These are phyloP conservation scores for Goniozus legneri DNA, from an alignment of 1,140 invertebrate genomes.

Conservation along the genomic window DNA sequence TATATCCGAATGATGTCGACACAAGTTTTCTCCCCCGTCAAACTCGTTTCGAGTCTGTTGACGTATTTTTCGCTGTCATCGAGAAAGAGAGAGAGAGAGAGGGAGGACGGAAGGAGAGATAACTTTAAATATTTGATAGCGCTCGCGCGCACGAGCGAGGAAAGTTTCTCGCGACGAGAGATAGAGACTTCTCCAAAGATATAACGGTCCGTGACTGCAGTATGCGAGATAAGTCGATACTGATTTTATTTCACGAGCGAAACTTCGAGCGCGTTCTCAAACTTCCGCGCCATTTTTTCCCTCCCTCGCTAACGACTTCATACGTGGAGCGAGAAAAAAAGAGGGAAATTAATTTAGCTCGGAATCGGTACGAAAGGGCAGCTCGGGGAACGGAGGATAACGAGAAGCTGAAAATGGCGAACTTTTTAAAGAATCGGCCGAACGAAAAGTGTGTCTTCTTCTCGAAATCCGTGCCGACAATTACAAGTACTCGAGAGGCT, in stretches of 20 bases:
- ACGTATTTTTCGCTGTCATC: not conserved
- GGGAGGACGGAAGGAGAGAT: not conserved
- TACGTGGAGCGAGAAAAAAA: no score
- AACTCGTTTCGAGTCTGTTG: constrained; percentile 7
- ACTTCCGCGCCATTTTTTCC: no score
- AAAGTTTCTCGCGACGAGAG: constrained; percentile 4
- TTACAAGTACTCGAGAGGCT: no score
- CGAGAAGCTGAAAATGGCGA: no score
- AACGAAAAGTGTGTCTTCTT: no score
- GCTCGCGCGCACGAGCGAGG: not conserved
- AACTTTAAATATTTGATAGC: not conserved
- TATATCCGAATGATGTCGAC: not conserved
- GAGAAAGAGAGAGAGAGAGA: not conserved
- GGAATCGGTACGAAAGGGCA: no score
- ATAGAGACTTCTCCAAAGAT: constrained; percentile 8
- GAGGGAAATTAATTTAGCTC: no score
- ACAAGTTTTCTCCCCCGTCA: constrained; percentile 3
- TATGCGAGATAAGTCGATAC: not conserved
- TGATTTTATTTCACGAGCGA: no score
- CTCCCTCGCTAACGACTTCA: no score
- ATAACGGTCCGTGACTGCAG: constrained; percentile 6
- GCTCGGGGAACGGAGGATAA: no score
- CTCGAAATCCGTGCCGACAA: no score
- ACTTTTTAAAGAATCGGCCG: no score
- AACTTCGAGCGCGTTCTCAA: constrained; percentile 1